These are phyloP conservation scores for Agrochola lychnidis DNA, from an alignment of 2,888 invertebrate species.

Conservation along the genomic window DNA sequence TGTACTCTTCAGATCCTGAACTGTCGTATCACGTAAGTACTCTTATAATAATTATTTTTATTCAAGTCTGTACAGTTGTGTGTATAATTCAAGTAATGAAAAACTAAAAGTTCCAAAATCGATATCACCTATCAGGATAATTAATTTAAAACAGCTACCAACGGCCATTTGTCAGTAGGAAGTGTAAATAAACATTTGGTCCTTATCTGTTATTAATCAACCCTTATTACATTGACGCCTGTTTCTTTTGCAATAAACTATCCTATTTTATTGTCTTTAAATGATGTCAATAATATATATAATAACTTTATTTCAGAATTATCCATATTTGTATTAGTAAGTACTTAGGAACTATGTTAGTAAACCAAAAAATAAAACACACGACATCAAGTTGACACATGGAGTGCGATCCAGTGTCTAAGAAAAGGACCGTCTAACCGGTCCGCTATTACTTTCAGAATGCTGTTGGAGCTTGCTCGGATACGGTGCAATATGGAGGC, in stretches of 20 bases:
- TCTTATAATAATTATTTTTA: not conserved
- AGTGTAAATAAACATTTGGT: constrained; percentile 15
- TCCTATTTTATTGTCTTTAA: constrained; percentile 14
- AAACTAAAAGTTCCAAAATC: not conserved
- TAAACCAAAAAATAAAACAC: too few species aligned
- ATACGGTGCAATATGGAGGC: too few species aligned
- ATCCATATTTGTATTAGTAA: too few species aligned
- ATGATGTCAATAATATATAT: constrained; percentile 25
- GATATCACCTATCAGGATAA: not conserved
- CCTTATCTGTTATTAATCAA: constrained; percentile 11
- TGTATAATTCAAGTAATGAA: not conserved
- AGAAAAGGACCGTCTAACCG: too few species aligned
- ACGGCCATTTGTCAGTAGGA: constrained; percentile 1
- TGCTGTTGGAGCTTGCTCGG: too few species aligned
- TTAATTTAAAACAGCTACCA: not conserved
- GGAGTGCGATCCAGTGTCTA: too few species aligned
- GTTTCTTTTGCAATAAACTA: constrained; percentile 28
- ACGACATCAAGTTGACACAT: too few species aligned
- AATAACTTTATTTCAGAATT: too few species aligned
- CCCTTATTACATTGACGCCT: constrained; percentile 14
- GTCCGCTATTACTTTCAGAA: too few species aligned
- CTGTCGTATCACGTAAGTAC: constrained; percentile 14
- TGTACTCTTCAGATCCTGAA: not conserved
- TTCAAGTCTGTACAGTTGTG: not conserved
- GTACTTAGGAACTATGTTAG: too few species aligned